Conservation (phyloP, 1,140 invertebrate genomes). For the Heterodera carotae region DNA sequence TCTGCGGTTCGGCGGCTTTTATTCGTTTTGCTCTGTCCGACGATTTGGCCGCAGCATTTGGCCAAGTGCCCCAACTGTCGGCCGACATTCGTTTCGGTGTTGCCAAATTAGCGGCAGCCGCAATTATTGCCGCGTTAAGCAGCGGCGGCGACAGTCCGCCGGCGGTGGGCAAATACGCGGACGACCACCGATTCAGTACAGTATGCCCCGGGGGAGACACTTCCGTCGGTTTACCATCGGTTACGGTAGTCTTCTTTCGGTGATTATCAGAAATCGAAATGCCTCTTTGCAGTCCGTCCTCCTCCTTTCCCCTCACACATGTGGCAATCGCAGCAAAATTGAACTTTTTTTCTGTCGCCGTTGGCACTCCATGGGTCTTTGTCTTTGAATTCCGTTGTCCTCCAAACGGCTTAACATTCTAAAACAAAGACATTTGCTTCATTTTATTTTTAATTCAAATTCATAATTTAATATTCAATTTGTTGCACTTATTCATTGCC, state of each 20-base stretch:
- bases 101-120: constrained; percentile 8
- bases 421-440: too few relatives aligned
- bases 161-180: background rate
- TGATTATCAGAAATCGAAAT: background rate
- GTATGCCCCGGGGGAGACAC: background rate
- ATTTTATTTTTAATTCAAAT: background rate
- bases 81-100: background rate
- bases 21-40: background rate
- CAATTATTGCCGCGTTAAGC: constrained; percentile 9
- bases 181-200: background rate
- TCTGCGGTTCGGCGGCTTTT: too few relatives aligned
- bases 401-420: background rate
- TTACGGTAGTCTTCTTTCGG: background rate
- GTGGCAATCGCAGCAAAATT: constrained; percentile 28
- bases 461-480: background rate
- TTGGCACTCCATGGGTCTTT: background rate
- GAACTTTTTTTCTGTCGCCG: constrained; percentile 22
- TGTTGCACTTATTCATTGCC: background rate
- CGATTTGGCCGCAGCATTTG: background rate
- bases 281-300: background rate
- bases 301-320: constrained; percentile 10
- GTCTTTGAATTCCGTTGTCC: background rate
- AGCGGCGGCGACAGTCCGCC: background rate
- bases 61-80: background rate
- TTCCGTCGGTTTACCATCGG: too few relatives aligned